Base-by-base conservation (phyloP, 1,140 invertebrate species). In the Drosophila prosaltans region DNA sequence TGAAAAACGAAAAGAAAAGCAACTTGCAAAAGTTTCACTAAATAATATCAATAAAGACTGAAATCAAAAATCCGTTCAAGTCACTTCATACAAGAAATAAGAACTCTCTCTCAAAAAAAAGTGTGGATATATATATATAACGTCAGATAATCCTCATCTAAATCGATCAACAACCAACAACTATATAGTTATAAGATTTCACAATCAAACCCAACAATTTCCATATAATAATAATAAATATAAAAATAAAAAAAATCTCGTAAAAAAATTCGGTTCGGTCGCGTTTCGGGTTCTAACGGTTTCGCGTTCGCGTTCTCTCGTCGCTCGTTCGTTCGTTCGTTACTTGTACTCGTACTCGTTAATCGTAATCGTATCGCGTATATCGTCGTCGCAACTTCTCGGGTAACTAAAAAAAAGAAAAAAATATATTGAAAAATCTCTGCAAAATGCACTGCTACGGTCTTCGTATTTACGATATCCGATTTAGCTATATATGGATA, bases 251-350 rank as follows among this genome's bases (percentile, higher is more conserved):
- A 45, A 73, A 81, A 43, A 45, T 62, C 54, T 84, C 76, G 45
- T 51, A 26, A 2, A 26, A 36, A 51, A 48, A 16, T 16, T 51
- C 45, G 45, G 45, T 51, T 24, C 45, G 45, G 80, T 81, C 89
- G 89, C 81, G 89, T 89, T 84, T 82, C 90, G 90, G 90, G 86
- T 91, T 85, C 57, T 77, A 74, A 91, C 90, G 90, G 90, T 91
- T 80, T 90, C 91, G 91, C 84, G 91, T 88, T 91, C 90, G 90
- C 91, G 91, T 86, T 82, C 63, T 78, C 66, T 91, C 90, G 90
- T 86, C 90, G 90, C 81, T 91, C 90, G 90, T 81, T 91, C 90
- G 90, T 91, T 86, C 86, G 84, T 85, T 81, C 78, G 77, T 16
- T 16, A 16, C 16, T 16, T 16, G 16, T 80, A 78, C 64, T 80